Percentiles rank a stretch among this genome's conserved stretches.
These are phyloP conservation scores for Ammodytes marinus DNA, from an alignment of 2,113 vertebrate species.

Conservation along the genomic window DNA sequence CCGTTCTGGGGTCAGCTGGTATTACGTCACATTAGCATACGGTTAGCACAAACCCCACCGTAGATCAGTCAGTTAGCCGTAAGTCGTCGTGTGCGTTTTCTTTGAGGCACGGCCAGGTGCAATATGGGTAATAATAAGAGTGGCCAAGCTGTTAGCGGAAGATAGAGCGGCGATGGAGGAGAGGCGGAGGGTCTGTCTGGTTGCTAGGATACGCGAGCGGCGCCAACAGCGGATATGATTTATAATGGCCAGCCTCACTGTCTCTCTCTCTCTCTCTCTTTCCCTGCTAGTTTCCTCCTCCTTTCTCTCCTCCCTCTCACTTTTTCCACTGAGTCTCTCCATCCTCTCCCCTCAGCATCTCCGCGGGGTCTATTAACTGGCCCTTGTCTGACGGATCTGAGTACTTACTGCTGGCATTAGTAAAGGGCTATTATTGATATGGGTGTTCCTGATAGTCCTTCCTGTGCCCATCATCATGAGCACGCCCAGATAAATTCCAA, in stretches of 20 bases:
- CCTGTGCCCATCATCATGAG: conserved; percentile 2
- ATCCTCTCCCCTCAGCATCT: conserved; percentile 55
- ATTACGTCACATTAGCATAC: conserved; percentile 4
- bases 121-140: conserved; percentile 73
- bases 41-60: conserved; percentile 31
- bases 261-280: conserved; percentile 80
- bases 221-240: conserved; percentile 83
- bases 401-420: conserved; percentile 42
- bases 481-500: conserved; percentile 1
- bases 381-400: conserved; percentile 39
- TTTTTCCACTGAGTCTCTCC: conserved; percentile 60
- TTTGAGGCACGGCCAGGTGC: conserved; percentile 68
- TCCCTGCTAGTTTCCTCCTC: conserved; percentile 74
- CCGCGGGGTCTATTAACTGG: conserved; percentile 43
- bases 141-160: conserved; percentile 71
- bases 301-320: conserved; percentile 69
- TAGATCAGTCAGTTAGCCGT: background rate
- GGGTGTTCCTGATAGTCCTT: conserved; percentile 45
- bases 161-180: conserved; percentile 68
- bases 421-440: conserved; percentile 44
- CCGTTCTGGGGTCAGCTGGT: conserved; percentile 38
- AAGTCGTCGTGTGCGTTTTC: conserved; percentile 37
- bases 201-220: conserved; percentile 82
- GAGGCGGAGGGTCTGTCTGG: conserved; percentile 78
- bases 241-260: conserved; percentile 81